Evolutionary conservation across 2,113 vertebrate species (phyloP).

Genomic region (Motacilla tschutschensis): DNA sequence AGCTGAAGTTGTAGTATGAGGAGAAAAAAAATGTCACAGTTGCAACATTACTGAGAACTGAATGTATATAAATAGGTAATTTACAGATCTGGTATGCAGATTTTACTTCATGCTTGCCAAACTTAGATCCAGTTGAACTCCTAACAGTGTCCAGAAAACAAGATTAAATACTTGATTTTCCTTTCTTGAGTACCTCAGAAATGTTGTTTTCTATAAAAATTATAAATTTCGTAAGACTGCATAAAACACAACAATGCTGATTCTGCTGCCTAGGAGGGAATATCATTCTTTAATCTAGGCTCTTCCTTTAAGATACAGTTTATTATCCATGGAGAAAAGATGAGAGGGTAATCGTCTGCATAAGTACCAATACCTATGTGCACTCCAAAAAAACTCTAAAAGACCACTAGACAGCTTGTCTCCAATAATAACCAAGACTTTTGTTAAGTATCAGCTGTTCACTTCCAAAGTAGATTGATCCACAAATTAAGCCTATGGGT

Average conservation of each 20-base stretch:
- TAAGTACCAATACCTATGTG: not conserved
- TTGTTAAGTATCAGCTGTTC: not conserved
- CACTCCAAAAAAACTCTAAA: not conserved
- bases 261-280: not conserved
- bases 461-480: not conserved
- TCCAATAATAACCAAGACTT: not conserved
- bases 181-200: not conserved
- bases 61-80: not conserved
- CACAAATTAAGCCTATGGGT: not conserved
- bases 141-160: not conserved
- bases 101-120: not conserved
- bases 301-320: not conserved
- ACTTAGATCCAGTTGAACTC: not conserved
- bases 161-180: not conserved
- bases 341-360: not conserved
- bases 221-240: not conserved
- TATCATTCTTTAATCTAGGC: not conserved
- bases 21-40: not conserved
- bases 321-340: not conserved
- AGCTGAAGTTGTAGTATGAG: not conserved
- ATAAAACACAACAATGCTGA: not conserved
- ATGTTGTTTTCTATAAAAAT: not conserved
- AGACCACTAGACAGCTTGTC: not conserved
- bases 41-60: not conserved
- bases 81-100: not conserved